Evolutionary conservation across 2,113 vertebrate genomes (phyloP), one percentile per base, ranked within the genome.

Genomic region (Trematomus loennbergii): DNA sequence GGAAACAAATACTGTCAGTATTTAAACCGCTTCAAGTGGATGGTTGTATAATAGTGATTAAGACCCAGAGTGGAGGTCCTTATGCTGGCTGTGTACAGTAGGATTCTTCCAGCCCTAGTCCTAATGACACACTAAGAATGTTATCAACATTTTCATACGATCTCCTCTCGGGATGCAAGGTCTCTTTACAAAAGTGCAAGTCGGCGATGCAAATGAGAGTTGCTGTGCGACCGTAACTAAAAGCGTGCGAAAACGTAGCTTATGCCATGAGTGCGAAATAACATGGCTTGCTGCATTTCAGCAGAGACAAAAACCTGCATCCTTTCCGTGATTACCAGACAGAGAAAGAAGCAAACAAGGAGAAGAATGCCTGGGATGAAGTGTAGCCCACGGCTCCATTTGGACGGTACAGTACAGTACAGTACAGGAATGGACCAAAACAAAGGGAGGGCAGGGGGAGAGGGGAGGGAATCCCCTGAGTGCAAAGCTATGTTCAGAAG

Each of bases 381-480:
- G 82, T 52, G 82, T 17, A 72, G 67, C 79, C 16, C 33, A 48
- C 1, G 17, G 78, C 65, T 76, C 1, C 25, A 59, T 61, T 22
- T 58, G 68, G 68, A 82, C 48, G 18, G 20, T 66, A 57, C 59
- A 57, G 20, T 66, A 60, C 59, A 57, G 20, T 66, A 60, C 59
- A 57, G 61, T 40, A 22, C 12, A 74, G 64, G 68, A 84, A 67
- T 43, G 71, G 77, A 76, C 45, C 62, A 67, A 91, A 78, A 78
- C 68, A 89, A 66, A 74, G 57, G 65, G 18, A 45, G 70, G 48
- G 66, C n/a, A 25, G 60, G 25, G 67, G 17, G 46, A 48, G 29
- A 76, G 79, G 63, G 83, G 86, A 86, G 87, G 86, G 89, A 88
- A 84, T 91, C 91, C 88, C 91, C 86, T 17, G 87, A 94, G 92